Percentiles rank a stretch among this genome's conserved stretches.
Evolutionary conservation across 2,113 vertebrate genomes (phyloP).

Genomic region (Prochilodus magdalenae): DNA sequence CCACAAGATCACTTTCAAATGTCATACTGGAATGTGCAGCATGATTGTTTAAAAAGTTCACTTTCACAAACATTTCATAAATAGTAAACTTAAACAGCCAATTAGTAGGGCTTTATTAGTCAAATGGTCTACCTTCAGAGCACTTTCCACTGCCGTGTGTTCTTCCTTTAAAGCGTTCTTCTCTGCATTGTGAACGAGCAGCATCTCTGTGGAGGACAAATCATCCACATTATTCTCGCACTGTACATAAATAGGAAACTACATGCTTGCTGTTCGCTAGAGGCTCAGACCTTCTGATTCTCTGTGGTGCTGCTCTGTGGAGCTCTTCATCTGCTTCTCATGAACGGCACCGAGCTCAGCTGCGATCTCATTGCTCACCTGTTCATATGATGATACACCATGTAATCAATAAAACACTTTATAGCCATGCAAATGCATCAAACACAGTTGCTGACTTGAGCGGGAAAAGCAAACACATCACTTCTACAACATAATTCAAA

Average conservation of each 20-base stretch:
- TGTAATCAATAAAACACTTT: neutral
- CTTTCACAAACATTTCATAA: neutral
- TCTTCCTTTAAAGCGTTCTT: slow-evolving; percentile 71
- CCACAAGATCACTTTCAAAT: neutral
- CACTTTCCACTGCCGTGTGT: slow-evolving; percentile 69
- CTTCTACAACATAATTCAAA: neutral
- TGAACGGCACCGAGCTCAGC: slow-evolving; percentile 73
- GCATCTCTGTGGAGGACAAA: slow-evolving; percentile 72
- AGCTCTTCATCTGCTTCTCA: slow-evolving; percentile 68
- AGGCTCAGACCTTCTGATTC: slow-evolving; percentile 75
- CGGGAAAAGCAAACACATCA: neutral
- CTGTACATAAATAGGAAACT: neutral
- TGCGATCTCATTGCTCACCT: slow-evolving; percentile 81
- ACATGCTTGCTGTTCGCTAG: neutral
- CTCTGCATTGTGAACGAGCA: slow-evolving; percentile 73
- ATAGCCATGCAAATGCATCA: neutral
- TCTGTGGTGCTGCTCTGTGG: slow-evolving; percentile 69
- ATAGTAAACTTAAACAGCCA: neutral
- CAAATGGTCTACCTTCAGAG: slow-evolving; percentile 60
- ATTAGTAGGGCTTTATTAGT: neutral
- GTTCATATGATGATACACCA: slow-evolving; percentile 24
- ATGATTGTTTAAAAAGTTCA: neutral
- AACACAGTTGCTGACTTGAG: neutral
- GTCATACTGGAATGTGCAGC: slow-evolving; percentile 22
- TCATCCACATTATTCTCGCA: neutral